A percentile compares a stretch with the other conserved stretches of the same genome.
Conservation (phyloP, 2,888 invertebrate genomes). For the Apotomis turbidana region DNA sequence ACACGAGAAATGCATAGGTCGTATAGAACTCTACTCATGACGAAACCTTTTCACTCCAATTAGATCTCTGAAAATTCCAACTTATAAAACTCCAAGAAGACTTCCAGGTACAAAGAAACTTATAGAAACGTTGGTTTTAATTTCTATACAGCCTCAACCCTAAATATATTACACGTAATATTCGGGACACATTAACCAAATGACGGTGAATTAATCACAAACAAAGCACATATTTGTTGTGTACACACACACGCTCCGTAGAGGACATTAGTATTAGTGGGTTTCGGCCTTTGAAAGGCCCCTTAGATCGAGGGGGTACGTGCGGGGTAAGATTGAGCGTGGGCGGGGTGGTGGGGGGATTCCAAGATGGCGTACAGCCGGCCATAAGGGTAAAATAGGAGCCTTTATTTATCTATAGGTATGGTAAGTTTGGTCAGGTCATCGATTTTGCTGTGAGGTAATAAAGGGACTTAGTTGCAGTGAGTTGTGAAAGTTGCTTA, state of each 20-base stretch:
- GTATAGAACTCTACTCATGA: not conserved
- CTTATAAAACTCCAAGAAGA: not conserved
- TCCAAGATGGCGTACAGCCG: constrained; percentile 82
- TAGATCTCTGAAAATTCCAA: not conserved
- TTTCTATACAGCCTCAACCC: not conserved
- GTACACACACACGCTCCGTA: constrained; percentile 51
- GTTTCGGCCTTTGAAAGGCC: constrained; percentile 81
- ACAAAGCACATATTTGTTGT: constrained; percentile 41
- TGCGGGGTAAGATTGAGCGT: constrained; percentile 80
- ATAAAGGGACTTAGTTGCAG: constrained; percentile 27
- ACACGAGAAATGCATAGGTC: constrained; percentile 21
- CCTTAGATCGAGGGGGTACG: constrained; percentile 80
- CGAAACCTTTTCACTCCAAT: not conserved
- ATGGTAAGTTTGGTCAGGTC: constrained; percentile 74
- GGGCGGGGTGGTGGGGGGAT: constrained; percentile 70
- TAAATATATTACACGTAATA: constrained; percentile 28
- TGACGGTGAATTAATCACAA: constrained; percentile 37
- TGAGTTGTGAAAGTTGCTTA: constrained; percentile 24
- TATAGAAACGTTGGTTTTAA: not conserved
- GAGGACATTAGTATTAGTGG: constrained; percentile 82
- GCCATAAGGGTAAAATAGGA: constrained; percentile 83
- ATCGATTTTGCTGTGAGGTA: constrained; percentile 53
- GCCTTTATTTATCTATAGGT: constrained; percentile 73
- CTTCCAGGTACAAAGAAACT: not conserved
- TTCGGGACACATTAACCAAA: constrained; percentile 26